Base-by-base conservation (phyloP, 2,113 vertebrate genomes). In the Coturnix japonica region DNA sequence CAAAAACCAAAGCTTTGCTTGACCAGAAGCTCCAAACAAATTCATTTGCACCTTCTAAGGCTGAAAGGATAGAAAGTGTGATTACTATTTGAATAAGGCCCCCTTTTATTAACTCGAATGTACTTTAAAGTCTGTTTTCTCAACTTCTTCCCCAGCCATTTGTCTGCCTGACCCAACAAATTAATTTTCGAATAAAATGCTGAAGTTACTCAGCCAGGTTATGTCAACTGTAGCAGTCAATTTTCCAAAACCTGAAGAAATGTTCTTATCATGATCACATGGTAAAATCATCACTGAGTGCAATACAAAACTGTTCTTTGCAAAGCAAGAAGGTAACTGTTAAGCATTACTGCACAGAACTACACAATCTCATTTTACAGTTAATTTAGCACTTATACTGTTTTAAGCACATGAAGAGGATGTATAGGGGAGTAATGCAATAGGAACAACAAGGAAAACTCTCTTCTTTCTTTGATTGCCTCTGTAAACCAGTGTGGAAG, bases 191-290 rank as follows among this genome's bases (percentile, higher is more conserved):
- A 87, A 2, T 54, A 66, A n/a, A 30, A 87, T 49, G 5, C 33
- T 53, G 6, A 84, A 81, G 67, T 59, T 85, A 35, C 46, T 80
- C 21, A 43, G 43, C 5, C 13, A 59, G 33, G 78, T 78, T 47
- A 69, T 1, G 31, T 47, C 46, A 78, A 75, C 44, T 51, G 51
- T 51, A 65, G 41, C 84, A 89, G 80, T 46, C 35, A 82, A 53
- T 14, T 31, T 49, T 86, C n/a, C 65, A 84, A 35, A 78, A 92
- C 44, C 73, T 51, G 39, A 92, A 56, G n/a, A 71, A 86, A 93
- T 6, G 44, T 11, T 44, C 37, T 49, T 2, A 6, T 15, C 6
- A 20, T 60, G 90, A 83, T 82, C 46, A 83, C 21, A 51, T 1
- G 3, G 37, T 37, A 81, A 43, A 84, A 49, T 33, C 7, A 66